These are phyloP conservation scores for Homarus americanus DNA, from an alignment of 1,140 invertebrate genomes.

Conservation along the genomic window DNA sequence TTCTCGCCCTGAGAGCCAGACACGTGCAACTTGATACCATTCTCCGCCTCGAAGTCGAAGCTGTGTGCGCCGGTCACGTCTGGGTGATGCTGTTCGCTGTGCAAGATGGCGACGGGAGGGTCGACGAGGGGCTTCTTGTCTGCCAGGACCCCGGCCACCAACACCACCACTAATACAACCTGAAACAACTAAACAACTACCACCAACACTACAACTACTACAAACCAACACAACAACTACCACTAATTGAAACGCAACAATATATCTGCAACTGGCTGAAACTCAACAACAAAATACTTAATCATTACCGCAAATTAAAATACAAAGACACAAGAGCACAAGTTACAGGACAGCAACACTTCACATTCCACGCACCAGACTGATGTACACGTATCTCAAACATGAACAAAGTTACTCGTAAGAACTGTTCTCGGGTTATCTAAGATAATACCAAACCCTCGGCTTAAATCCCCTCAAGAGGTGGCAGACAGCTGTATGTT, in stretches of 20 bases:
- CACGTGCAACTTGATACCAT: constrained; percentile 29
- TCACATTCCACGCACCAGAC: too few relatives aligned
- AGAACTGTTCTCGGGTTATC: too few relatives aligned
- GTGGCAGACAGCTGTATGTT: too few relatives aligned
- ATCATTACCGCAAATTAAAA: too few relatives aligned
- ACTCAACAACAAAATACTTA: neutral
- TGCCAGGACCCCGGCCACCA: constrained; percentile 28
- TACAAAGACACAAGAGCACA: too few relatives aligned
- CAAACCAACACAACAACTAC: neutral
- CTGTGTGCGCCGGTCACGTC: constrained; percentile 32
- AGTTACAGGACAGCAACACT: too few relatives aligned
- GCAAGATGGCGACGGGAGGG: constrained; percentile 13
- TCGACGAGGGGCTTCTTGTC: neutral
- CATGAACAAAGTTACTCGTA: too few relatives aligned
- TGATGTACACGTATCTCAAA: too few relatives aligned
- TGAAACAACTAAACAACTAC: neutral
- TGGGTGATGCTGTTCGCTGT: constrained; percentile 16
- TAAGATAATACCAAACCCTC: too few relatives aligned
- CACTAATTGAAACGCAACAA: neutral
- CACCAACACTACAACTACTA: neutral
- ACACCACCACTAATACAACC: neutral
- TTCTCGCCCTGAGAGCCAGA: constrained; percentile 21
- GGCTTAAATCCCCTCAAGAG: too few relatives aligned
- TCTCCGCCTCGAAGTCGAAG: constrained; percentile 49
- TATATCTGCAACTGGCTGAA: neutral